phyloP scores from a whole-genome alignment of 2,888 invertebrate genomes.

The Carpatolechia fugitivella region DNA sequence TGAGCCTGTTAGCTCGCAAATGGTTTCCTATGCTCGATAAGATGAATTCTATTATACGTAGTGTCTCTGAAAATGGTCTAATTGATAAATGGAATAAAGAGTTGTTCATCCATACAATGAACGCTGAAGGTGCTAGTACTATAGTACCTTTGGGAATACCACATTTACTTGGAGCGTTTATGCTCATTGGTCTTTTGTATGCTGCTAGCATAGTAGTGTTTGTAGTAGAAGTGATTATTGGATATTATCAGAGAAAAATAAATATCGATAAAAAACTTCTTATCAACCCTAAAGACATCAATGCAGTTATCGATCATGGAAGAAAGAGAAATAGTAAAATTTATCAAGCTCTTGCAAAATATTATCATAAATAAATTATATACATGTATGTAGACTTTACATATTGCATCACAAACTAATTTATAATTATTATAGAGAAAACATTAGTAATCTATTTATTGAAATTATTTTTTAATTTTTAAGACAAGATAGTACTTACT shows the following conservation, averaged over 20 bases:
- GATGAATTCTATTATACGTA: slow-evolving; percentile 68
- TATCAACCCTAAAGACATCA: background rate
- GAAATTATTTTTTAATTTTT: too few species aligned
- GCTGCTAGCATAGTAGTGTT: slow-evolving; percentile 54
- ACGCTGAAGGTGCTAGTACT: slow-evolving; percentile 43
- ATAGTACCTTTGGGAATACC: slow-evolving; percentile 59
- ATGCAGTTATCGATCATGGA: too few species aligned
- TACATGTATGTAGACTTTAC: too few species aligned
- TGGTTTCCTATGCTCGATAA: slow-evolving; percentile 70
- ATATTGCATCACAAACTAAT: too few species aligned
- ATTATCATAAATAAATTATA: too few species aligned
- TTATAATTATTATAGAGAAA: too few species aligned
- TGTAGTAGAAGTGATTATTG: slow-evolving; percentile 46
- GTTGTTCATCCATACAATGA: slow-evolving; percentile 50
- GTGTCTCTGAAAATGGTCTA: slow-evolving; percentile 70
- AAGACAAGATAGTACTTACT: too few species aligned
- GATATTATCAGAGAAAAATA: background rate
- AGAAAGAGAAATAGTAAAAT: background rate
- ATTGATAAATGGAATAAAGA: slow-evolving; percentile 74
- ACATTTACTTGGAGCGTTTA: slow-evolving; percentile 70
- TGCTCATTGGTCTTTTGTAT: slow-evolving; percentile 68
- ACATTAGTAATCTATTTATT: too few species aligned
- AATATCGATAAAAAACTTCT: background rate
- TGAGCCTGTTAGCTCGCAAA: slow-evolving; percentile 64
- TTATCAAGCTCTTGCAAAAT: background rate